A percentile compares a stretch with the other conserved stretches of the same genome.
phyloP scores from a whole-genome alignment of 2,113 vertebrate genomes.

The Eupsittula cactorum region DNA sequence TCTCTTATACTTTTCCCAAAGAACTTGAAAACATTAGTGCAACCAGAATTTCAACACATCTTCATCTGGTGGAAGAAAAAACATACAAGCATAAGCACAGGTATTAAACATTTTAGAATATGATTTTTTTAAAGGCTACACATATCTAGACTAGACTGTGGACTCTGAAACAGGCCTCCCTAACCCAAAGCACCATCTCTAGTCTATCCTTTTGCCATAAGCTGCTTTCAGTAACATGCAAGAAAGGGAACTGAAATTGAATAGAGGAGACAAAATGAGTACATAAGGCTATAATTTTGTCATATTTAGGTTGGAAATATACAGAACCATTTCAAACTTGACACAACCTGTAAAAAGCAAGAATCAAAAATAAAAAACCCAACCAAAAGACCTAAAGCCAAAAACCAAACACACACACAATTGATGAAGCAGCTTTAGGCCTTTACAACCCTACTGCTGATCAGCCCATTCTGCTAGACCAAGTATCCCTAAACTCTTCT shows the following conservation, averaged over 20 bases:
- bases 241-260: background rate
- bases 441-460: background rate
- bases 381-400: background rate
- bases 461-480: background rate
- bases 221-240: background rate
- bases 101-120: background rate
- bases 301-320: background rate
- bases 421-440: background rate
- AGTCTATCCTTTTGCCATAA: background rate
- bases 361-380: background rate
- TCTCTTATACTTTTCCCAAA: background rate
- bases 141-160: background rate
- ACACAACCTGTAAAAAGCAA: background rate
- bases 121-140: background rate
- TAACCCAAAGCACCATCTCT: background rate
- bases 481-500: background rate
- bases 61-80: background rate
- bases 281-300: background rate
- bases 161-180: background rate
- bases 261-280: background rate
- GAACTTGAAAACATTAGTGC: background rate
- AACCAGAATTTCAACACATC: background rate
- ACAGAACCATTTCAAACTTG: background rate
- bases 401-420: background rate
- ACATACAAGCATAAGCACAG: background rate